phyloP scores from a whole-genome alignment of 2,797 vertebrate genomes.

The Protonibea diacanthus region DNA sequence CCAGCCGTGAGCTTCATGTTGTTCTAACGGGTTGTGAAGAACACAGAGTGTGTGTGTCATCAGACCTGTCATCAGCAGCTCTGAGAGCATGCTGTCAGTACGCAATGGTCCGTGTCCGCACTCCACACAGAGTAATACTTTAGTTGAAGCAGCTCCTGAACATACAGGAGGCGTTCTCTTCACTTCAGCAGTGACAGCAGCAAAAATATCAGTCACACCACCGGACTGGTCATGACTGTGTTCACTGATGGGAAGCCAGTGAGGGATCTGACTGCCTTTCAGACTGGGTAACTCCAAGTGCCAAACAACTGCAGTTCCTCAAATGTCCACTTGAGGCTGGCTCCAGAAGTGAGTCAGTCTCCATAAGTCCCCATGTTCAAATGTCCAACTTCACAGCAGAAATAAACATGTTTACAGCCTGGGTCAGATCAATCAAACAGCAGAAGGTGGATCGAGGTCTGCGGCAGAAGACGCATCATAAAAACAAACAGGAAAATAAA shows the following conservation, averaged over 20 bases:
- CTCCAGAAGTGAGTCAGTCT: too few relatives aligned
- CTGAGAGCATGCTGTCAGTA: not conserved
- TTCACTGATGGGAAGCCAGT: not conserved
- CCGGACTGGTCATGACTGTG: not conserved
- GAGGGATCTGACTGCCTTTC: not conserved
- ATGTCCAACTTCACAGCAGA: too few relatives aligned
- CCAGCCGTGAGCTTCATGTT: not conserved
- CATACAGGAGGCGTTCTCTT: not conserved
- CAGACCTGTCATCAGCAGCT: too few relatives aligned
- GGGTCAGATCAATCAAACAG: not conserved
- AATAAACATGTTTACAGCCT: too few relatives aligned
- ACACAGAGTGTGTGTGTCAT: not conserved
- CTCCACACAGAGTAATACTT: too few relatives aligned
- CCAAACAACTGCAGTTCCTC: too few relatives aligned
- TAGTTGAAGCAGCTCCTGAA: not conserved
- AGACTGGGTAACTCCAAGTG: not conserved
- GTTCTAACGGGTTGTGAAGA: too few relatives aligned
- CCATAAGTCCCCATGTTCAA: too few relatives aligned
- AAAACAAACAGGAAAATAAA: slow-evolving; percentile 18
- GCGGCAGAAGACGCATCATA: not conserved
- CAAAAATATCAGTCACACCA: too few relatives aligned
- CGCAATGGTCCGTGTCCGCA: not conserved
- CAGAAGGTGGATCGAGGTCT: not conserved
- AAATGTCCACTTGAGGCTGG: too few relatives aligned
- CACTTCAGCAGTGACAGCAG: too few relatives aligned